These are phyloP conservation scores for Emydoidea blandingii DNA, from an alignment of 2,797 vertebrate genomes.

Conservation along the genomic window DNA sequence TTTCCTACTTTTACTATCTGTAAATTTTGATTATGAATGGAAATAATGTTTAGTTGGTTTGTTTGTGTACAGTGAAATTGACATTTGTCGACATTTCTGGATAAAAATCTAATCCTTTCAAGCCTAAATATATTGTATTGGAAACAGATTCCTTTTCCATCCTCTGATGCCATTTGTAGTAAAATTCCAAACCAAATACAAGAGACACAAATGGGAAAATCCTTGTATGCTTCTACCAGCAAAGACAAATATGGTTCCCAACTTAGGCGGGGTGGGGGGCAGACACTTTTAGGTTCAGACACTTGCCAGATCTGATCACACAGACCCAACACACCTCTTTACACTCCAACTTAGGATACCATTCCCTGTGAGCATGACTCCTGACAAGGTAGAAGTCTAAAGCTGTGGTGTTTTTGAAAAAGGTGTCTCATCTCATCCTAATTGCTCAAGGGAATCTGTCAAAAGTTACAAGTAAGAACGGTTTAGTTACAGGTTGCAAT, in stretches of 20 bases:
- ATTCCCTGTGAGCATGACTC: neutral
- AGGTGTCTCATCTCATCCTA: neutral
- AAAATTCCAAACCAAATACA: rapidly evolving
- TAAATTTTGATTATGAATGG: too few relatives aligned
- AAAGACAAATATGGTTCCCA: neutral
- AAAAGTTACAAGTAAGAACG: neutral
- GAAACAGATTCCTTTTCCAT: neutral
- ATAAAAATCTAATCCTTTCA: too few relatives aligned
- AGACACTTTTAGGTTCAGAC: neutral
- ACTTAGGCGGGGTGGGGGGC: neutral
- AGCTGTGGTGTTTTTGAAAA: neutral
- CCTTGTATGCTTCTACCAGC: rapidly evolving
- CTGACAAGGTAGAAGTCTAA: neutral
- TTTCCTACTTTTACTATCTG: too few relatives aligned
- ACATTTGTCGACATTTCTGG: too few relatives aligned
- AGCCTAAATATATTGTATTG: neutral
- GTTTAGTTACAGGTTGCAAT: too few relatives aligned
- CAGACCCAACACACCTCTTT: too few relatives aligned
- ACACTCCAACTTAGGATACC: neutral
- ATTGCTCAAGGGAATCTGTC: neutral
- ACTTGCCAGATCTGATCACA: neutral
- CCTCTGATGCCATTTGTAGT: neutral
- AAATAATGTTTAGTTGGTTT: too few relatives aligned
- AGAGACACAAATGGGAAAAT: neutral
- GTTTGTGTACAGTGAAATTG: too few relatives aligned